Evolutionary conservation across 2,797 vertebrate species (phyloP), one percentile per base, ranked within the genome.

Genomic region (Nasua narica): DNA sequence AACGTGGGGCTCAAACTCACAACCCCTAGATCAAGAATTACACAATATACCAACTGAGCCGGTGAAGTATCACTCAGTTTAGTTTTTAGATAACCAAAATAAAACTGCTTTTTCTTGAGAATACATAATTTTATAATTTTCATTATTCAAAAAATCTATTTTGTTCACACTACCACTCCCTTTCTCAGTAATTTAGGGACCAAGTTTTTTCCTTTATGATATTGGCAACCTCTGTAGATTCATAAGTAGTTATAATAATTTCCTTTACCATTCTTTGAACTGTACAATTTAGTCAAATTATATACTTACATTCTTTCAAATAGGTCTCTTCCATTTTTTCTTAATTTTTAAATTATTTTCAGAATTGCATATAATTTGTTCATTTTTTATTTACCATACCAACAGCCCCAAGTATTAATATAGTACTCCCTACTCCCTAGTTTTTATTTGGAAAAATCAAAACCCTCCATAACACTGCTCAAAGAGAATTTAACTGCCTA

Each of bases 311-410:
- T 69, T 32, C 23, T 90, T 79, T 94, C 74, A 95, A 90, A 81
- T 88, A 90, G 16, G 21, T 32, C 12, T 43, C 46, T 60, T 74
- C 58, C 14, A 86, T 58, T 91, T 92, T 9, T 21, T 96, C 54
- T 54, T 74, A 86, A 76, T 56, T 90, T 95, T 78, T 83, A 81
- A 91, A 91, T 94, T 95, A 86, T 91, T 92, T 96, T 83, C 77
- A 95, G 48, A 96, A 79, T 87, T 88, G 27, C 6, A 54, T 91
- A 87, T 43, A 86, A 83, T 67, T 77, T 96, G 14, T 79, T 48
- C 23, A 74, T 65, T 27, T 86, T 58, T 70, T n/a, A n/a, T n/a
- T 40, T 94, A 65, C 12, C 67, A 6, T 52, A 81, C 19, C 58
- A 56, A 87, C 9, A 87, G 52, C n/a, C 65, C 32, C 10, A 60